Conservation (phyloP, 2,797 vertebrate genomes). For the Ceryle rudis region DNA sequence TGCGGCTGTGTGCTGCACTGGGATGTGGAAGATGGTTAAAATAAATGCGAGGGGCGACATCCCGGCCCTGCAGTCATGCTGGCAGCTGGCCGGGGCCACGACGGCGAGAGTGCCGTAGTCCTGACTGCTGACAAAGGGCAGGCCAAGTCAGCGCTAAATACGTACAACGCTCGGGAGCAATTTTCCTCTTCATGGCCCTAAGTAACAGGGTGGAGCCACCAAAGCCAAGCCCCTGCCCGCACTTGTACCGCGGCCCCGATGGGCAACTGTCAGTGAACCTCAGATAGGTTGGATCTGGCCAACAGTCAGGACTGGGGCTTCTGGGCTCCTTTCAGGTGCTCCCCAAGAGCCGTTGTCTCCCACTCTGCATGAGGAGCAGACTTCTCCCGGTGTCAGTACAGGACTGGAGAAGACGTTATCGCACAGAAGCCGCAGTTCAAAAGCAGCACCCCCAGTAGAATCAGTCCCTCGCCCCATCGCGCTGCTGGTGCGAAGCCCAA, state of each 20-base stretch:
- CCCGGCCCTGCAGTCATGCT: not conserved
- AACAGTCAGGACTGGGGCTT: not conserved
- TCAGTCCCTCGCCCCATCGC: not conserved
- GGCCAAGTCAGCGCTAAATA: not conserved
- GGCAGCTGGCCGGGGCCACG: rapidly evolving
- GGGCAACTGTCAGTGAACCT: rapidly evolving
- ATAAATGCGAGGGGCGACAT: too few relatives aligned
- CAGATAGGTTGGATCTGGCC: not conserved
- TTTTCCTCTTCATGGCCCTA: not conserved
- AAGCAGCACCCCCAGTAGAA: not conserved
- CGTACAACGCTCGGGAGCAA: rapidly evolving
- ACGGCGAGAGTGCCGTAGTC: rapidly evolving
- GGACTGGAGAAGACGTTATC: not conserved
- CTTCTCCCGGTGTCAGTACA: not conserved
- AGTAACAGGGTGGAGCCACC: not conserved
- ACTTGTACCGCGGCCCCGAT: rapidly evolving
- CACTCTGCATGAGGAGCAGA: not conserved
- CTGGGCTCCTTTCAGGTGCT: not conserved
- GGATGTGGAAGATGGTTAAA: not conserved
- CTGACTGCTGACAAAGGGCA: not conserved
- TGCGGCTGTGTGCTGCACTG: not conserved
- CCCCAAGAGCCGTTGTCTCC: not conserved
- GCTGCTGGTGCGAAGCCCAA: rapidly evolving
- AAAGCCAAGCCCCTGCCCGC: rapidly evolving
- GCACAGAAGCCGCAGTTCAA: not conserved